These are phyloP conservation scores for Pampusana beccarii DNA, from an alignment of 2,113 vertebrate genomes.

Conservation along the genomic window DNA sequence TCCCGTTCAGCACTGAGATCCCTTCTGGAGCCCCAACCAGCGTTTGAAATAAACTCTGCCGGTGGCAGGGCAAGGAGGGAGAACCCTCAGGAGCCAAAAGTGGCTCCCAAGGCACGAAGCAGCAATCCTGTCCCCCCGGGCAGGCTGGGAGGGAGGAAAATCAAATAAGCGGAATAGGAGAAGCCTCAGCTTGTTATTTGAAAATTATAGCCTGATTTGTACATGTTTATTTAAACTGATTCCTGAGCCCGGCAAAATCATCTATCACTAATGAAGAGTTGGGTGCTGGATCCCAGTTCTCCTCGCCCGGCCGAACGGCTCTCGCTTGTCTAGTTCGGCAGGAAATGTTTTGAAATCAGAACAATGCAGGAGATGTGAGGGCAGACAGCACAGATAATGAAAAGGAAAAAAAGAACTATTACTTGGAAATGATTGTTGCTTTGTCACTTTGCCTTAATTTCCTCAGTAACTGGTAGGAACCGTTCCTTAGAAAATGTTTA, in stretches of 20 bases:
- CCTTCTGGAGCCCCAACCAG: neutral
- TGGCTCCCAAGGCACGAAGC: neutral
- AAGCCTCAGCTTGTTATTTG: neutral
- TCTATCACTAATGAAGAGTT: neutral
- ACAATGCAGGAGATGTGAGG: slow-evolving; percentile 53
- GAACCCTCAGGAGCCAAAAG: neutral
- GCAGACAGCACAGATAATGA: slow-evolving; percentile 57
- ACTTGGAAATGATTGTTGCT: slow-evolving; percentile 58
- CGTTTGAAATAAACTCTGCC: neutral
- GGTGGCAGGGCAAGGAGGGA: neutral
- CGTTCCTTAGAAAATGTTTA: slow-evolving; percentile 26
- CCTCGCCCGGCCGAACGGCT: neutral
- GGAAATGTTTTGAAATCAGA: slow-evolving; percentile 50
- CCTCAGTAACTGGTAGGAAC: slow-evolving; percentile 55
- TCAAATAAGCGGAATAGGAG: neutral
- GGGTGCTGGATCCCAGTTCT: neutral
- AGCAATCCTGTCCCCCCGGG: neutral
- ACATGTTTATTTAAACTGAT: rapidly evolving
- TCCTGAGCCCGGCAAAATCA: neutral
- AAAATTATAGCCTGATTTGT: neutral
- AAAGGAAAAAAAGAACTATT: slow-evolving; percentile 50
- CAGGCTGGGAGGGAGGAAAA: neutral
- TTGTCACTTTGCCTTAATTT: slow-evolving; percentile 66
- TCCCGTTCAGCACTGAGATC: neutral
- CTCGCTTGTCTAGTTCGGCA: neutral